phyloP scores from a whole-genome alignment of 2,113 vertebrate species.

The Seriola dumerili region DNA sequence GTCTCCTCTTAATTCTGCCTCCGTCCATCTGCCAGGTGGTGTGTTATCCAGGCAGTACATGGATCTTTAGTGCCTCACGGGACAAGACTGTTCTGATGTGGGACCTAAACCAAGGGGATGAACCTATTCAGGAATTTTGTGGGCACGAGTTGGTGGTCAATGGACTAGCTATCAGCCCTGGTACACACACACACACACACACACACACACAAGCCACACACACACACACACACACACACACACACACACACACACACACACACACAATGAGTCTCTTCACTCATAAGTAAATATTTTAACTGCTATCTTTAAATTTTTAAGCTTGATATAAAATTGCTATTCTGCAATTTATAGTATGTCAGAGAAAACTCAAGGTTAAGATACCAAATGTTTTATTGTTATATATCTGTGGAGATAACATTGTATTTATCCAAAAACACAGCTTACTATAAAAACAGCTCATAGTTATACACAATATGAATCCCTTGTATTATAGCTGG shows the following conservation, averaged over 20 bases:
- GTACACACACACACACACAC: conserved; percentile 73
- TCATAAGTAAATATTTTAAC: conserved; percentile 8
- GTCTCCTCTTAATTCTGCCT: conserved; percentile 19
- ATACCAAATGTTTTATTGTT: neutral
- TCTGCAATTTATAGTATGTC: neutral
- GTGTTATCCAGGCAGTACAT: conserved; percentile 85
- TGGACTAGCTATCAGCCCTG: conserved; percentile 92
- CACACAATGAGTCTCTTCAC: neutral
- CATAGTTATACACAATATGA: neutral
- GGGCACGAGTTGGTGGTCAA: conserved; percentile 95
- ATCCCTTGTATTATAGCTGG: neutral
- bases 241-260: conserved; percentile 30
- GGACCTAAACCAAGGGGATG: conserved; percentile 85
- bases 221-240: conserved; percentile 21
- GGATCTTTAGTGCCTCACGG: conserved; percentile 94
- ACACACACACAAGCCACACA: conserved; percentile 30
- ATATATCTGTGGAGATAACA: neutral
- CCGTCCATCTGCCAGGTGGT: conserved; percentile 81
- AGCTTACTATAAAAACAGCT: neutral
- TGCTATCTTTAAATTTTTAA: neutral
- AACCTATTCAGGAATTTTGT: conserved; percentile 87
- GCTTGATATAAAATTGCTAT: neutral
- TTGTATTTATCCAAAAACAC: neutral
- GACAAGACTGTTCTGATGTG: conserved; percentile 93
- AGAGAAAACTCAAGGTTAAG: neutral